Percentiles rank a stretch among this genome's conserved stretches.
Evolutionary conservation across 2,888 invertebrate species (phyloP).

Genomic region (Erebia palarica): DNA sequence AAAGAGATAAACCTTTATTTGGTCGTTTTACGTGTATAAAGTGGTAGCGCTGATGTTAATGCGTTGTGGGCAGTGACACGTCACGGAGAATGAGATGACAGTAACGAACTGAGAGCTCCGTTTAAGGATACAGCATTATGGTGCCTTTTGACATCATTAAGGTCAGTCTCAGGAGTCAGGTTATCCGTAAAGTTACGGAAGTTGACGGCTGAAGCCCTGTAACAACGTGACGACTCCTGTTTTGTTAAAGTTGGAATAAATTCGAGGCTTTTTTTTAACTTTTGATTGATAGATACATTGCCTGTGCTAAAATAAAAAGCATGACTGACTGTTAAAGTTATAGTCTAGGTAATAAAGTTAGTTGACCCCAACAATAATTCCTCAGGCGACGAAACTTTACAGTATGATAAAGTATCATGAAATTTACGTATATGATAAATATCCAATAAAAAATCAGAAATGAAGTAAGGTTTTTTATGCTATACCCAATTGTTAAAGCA

Average conservation of each 20-base stretch:
- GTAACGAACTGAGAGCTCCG: conserved; percentile 71
- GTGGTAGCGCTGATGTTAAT: conserved; percentile 57
- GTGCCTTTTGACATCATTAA: conserved; percentile 80
- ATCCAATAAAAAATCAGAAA: too few relatives aligned
- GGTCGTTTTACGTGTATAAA: conserved; percentile 49
- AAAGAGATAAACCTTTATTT: conserved; percentile 57
- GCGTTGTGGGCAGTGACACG: conserved; percentile 70
- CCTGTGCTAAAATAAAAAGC: not conserved
- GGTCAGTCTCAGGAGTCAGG: conserved; percentile 52
- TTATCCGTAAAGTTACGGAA: conserved; percentile 50
- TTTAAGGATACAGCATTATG: conserved; percentile 72
- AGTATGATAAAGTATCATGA: too few relatives aligned
- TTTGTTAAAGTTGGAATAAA: conserved; percentile 23
- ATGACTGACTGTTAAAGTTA: not conserved
- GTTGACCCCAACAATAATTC: too few relatives aligned
- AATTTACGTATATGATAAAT: too few relatives aligned
- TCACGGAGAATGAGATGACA: conserved; percentile 64
- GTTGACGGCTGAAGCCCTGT: conserved; percentile 38
- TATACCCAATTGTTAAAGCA: too few relatives aligned
- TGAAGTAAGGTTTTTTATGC: too few relatives aligned
- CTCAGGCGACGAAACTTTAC: too few relatives aligned
- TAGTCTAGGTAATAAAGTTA: too few relatives aligned
- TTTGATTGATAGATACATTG: not conserved
- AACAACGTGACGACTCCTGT: conserved; percentile 32
- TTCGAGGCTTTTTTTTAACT: conserved; percentile 5